Base-by-base conservation (phyloP, 2,888 invertebrate genomes). In the Iphiclides podalirius region DNA sequence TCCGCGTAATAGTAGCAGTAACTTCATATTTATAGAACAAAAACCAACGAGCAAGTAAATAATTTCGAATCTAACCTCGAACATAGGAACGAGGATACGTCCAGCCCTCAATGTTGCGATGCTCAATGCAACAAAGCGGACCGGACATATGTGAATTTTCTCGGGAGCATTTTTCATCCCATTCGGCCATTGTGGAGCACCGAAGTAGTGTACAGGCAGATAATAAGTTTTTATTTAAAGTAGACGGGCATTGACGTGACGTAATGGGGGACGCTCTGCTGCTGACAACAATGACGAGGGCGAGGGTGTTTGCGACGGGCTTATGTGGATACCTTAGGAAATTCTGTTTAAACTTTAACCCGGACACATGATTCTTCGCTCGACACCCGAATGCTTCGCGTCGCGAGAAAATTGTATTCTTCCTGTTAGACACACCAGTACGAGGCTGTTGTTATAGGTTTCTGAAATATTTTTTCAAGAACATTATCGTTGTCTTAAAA, bases 141-240 rank as follows among this genome's bases (percentile, higher is more conserved):
- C 16, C 13, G 28, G n/a, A 13, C 42, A 42, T n/a, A 35, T 43
- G 35, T 4, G 31, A 34, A 35, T 14, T 15, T 35, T 34, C 35
- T 23, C 35, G 13, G 31, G 4, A 14, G 17, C 35, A 35, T 23
- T 35, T 26, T 35, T 35, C 42, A 33, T 34, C 33, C 42, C 34
- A 34, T 42, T 42, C 42, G 14, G 16, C 34, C 35, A 43, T 43
- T 43, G 43, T 23, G 9, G 49, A 58, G 54, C 59, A 57, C 56
- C 47, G 49, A 54, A n/a, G n/a, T 13, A 51, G 51, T 23, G 55
- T 59, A 31, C 9, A 6, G 16, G 6, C 35, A 26, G 47, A 67
- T 66, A 63, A 65, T 67, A 67, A 64, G 67, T 69, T 66, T 70
- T 64, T 66, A 70, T 70, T 72, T 68, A 68, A 67, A 70, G 61